phyloP scores from a whole-genome alignment of 2,113 vertebrate genomes.

The Cyprinodon brontotheroides region DNA sequence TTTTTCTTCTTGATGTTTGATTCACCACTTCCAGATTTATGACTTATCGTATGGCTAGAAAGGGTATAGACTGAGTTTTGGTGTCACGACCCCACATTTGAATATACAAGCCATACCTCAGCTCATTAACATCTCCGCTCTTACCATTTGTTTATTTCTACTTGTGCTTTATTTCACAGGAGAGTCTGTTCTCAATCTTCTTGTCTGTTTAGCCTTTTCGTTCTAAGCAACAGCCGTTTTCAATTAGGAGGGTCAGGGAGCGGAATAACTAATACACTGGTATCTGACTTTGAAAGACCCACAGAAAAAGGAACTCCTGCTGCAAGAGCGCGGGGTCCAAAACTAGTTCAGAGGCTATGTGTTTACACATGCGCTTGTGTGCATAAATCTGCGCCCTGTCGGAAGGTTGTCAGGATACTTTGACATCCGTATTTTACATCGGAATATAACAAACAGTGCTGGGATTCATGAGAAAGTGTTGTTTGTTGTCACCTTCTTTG shows the following conservation, averaged over 20 bases:
- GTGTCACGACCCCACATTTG: conserved; percentile 58
- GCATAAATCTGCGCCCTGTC: conserved; percentile 66
- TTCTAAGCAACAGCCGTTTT: conserved; percentile 74
- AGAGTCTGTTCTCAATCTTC: conserved; percentile 34
- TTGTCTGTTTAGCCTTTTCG: conserved; percentile 36
- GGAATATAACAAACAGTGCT: conserved; percentile 45
- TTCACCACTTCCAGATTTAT: conserved; percentile 24
- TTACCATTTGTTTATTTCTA: conserved; percentile 37
- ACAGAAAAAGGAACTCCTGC: conserved; percentile 65
- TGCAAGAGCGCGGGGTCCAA: conserved; percentile 35
- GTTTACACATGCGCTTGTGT: conserved; percentile 25
- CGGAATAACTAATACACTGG: conserved; percentile 73
- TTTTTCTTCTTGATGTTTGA: conserved; percentile 21
- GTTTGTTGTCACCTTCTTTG: conserved; percentile 1
- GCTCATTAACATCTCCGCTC: conserved; percentile 40
- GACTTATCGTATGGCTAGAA: conserved; percentile 28
- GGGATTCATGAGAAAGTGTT: conserved; percentile 25
- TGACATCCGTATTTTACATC: conserved; percentile 56
- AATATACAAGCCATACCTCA: conserved; percentile 19
- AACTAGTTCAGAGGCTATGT: conserved; percentile 20
- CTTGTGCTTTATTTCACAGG: conserved; percentile 36
- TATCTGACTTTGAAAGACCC: conserved; percentile 72
- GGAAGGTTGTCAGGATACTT: conserved; percentile 66
- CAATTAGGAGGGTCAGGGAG: conserved; percentile 79
- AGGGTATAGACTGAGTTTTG: conserved; percentile 38